Base-by-base conservation (phyloP, 2,113 vertebrate species). In the Collichthys lucidus region DNA sequence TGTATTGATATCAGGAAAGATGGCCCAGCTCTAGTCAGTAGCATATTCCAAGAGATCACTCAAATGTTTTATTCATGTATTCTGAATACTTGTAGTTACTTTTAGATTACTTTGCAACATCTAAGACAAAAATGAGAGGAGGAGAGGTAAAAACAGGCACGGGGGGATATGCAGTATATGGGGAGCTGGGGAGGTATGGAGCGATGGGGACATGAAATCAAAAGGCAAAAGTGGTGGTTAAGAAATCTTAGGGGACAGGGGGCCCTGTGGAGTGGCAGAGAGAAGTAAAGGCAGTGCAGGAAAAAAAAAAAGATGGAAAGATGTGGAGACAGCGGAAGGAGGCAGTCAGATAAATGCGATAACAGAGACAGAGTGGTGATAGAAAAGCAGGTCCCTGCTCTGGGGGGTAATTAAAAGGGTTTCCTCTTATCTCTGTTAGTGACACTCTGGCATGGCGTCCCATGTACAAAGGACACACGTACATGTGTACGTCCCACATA, bases 321-420 rank as follows among this genome's bases (percentile, higher is more conserved):
- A 77, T 77, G 77, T 59, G 55, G 73, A 77, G 86, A 77, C 57
- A 29, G 59, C 20, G n/a, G 74, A 72, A 70, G 29, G 62, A 78
- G 79, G 74, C 75, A 77, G 55, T 83, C 75, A 60, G 79, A 86
- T 84, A 74, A 84, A 84, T 73, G 83, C 11, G 50, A 83, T 49
- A 78, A 77, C 46, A 66, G 85, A 81, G 79, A 56, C 20, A 10
- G 53, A 81, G 65, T 42, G 85, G 67, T 74, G 84, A 88, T 87
- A 83, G 80, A 86, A 87, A 81, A 86, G 75, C 81, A 82, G 83
- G 78, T 86, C 66, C 64, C 56, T 72, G 74, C 92, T 93, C 84
- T 83, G 77, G 86, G 91, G 91, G 77, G 63, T 90, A 93, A 93
- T 93, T 94, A 93, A 89, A 92, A 74, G 74, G 73, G 47, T 79